These are phyloP conservation scores for Ormyrus rosae DNA, from an alignment of 2,888 invertebrate species.

Conservation along the genomic window DNA sequence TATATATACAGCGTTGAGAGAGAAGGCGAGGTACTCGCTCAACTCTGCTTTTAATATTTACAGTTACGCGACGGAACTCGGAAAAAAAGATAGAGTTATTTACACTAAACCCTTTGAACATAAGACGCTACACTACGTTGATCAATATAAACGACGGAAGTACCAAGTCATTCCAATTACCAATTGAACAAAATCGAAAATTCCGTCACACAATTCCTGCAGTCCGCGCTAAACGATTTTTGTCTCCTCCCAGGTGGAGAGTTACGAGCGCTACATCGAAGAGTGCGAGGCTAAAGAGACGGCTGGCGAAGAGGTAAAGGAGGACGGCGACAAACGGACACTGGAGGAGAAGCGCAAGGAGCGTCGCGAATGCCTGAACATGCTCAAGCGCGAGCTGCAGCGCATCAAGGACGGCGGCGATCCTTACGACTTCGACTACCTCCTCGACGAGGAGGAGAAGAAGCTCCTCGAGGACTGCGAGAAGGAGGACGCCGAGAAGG, in stretches of 20 bases:
- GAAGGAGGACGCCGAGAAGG: slow-evolving; percentile 74
- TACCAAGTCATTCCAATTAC: no score
- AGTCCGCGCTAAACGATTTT: background rate
- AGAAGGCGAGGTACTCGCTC: no score
- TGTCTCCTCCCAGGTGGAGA: slow-evolving; percentile 64
- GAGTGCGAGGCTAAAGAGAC: slow-evolving; percentile 70
- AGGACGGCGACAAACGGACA: slow-evolving; percentile 47
- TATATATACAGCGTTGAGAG: no score
- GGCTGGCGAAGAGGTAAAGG: slow-evolving; percentile 45
- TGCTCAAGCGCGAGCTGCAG: slow-evolving; percentile 71
- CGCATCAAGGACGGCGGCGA: slow-evolving; percentile 70
- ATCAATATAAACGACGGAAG: no score
- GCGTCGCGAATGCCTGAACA: slow-evolving; percentile 70
- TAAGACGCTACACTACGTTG: no score
- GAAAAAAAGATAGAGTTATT: no score
- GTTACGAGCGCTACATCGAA: slow-evolving; percentile 70
- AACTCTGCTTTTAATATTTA: no score
- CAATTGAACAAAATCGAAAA: no score
- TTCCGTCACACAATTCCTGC: no score
- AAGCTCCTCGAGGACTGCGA: slow-evolving; percentile 75
- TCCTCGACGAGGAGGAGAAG: slow-evolving; percentile 71
- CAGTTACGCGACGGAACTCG: no score
- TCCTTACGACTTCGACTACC: slow-evolving; percentile 69
- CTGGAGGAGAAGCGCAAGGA: slow-evolving; percentile 68
- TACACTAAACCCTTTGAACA: no score